A percentile compares a stretch with the other conserved stretches of the same genome.
Evolutionary conservation across 1,140 invertebrate species (phyloP).

Genomic region (Conopomorpha cramerella): DNA sequence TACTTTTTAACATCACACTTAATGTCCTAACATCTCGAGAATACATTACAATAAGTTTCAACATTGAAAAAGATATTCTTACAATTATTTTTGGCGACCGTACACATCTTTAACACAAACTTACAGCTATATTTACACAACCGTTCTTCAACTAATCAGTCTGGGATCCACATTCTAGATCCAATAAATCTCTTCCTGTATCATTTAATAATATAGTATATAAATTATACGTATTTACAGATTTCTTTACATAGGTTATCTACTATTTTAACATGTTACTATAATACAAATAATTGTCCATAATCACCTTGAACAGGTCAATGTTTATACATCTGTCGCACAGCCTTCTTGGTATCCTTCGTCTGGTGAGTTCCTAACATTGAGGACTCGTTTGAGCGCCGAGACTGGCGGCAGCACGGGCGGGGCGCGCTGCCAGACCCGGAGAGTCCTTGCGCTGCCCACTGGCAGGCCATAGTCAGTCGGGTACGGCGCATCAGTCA

Average conservation of each 20-base stretch:
- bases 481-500: constrained; percentile 64
- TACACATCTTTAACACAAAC: constrained; percentile 42
- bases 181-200: constrained; percentile 44
- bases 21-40: too few relatives aligned
- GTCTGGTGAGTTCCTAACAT: constrained; percentile 82
- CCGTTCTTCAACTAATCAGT: constrained; percentile 52
- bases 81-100: constrained; percentile 53
- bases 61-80: constrained; percentile 36
- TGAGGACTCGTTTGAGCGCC: constrained; percentile 77
- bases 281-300: not conserved
- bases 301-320: not conserved
- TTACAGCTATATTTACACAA: constrained; percentile 41
- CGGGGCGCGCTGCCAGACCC: constrained; percentile 83
- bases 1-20: too few relatives aligned
- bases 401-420: constrained; percentile 82
- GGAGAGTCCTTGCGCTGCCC: constrained; percentile 73
- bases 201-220: constrained; percentile 37
- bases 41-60: constrained; percentile 27
- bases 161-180: constrained; percentile 37
- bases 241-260: constrained; percentile 16
- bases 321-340: constrained; percentile 80
- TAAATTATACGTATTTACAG: constrained; percentile 59
- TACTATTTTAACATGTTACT: not conserved
- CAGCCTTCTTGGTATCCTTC: constrained; percentile 91
- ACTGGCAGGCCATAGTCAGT: constrained; percentile 80